Conservation (phyloP, 2,888 invertebrate species). For the Dastarcus helophoroides region DNA sequence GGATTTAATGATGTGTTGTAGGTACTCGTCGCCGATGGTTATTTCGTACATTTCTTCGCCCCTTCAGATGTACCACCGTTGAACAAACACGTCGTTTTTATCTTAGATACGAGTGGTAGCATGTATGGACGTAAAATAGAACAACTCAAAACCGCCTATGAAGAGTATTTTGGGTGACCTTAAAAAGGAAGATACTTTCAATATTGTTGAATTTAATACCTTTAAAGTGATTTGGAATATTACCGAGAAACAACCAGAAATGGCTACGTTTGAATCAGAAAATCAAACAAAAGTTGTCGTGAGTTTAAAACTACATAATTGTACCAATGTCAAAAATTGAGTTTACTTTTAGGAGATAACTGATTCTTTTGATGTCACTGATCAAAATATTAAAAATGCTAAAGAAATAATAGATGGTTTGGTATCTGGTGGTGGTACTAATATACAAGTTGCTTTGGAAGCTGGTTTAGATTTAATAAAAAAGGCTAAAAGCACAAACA, state of each 20-base stretch:
- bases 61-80: conserved; percentile 48
- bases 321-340: too few species aligned
- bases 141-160: conserved; percentile 60
- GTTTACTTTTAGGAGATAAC: conserved; percentile 30
- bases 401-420: conserved; percentile 45
- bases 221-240: conserved; percentile 43
- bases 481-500: conserved; percentile 16
- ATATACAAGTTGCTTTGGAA: conserved; percentile 53
- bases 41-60: conserved; percentile 67
- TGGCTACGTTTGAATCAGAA: too few species aligned
- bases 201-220: conserved; percentile 55
- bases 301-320: too few species aligned
- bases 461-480: conserved; percentile 35
- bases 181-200: conserved; percentile 51
- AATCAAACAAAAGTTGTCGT: too few species aligned
- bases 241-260: conserved; percentile 39
- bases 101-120: conserved; percentile 64
- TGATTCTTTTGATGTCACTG: conserved; percentile 42
- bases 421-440: conserved; percentile 50
- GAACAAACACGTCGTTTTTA: conserved; percentile 58
- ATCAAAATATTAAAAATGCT: conserved; percentile 48
- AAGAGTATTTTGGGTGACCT: conserved; percentile 52
- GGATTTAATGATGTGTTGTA: too few species aligned
- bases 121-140: conserved; percentile 57
- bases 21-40: conserved; percentile 54